phyloP scores from a whole-genome alignment of 1,140 invertebrate genomes.

The Pseudomyrmex gracilis region DNA sequence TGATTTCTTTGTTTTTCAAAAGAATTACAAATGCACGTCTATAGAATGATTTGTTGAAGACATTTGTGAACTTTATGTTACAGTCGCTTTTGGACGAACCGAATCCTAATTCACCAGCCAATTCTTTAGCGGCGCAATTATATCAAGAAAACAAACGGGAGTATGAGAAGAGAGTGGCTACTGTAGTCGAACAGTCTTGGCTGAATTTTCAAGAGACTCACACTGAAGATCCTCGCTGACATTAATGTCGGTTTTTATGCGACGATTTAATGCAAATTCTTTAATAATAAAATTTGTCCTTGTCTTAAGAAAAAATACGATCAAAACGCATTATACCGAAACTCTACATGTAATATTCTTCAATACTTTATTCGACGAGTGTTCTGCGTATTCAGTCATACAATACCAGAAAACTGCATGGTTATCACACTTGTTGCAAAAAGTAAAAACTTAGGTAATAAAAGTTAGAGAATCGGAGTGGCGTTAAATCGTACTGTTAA shows the following conservation, averaged over 20 bases:
- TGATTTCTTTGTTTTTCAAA: not conserved
- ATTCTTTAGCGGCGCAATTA: slow-evolving; percentile 89
- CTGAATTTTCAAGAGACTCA: slow-evolving; percentile 86
- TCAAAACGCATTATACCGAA: not conserved
- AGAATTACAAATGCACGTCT: not conserved
- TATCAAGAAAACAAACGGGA: slow-evolving; percentile 89
- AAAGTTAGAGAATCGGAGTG: slow-evolving; percentile 49
- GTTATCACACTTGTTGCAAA: slow-evolving; percentile 55
- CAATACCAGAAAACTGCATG: not conserved
- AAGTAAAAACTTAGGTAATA: not conserved
- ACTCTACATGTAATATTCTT: slow-evolving; percentile 28
- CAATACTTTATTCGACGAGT: not conserved
- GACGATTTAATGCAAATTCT: slow-evolving; percentile 19
- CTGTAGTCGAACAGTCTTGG: slow-evolving; percentile 90
- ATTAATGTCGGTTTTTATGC: slow-evolving; percentile 69
- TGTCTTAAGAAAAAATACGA: no score
- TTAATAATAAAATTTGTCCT: slow-evolving; percentile 11
- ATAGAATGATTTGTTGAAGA: slow-evolving; percentile 9
- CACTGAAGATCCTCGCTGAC: slow-evolving; percentile 83
- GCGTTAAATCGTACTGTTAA: slow-evolving; percentile 52
- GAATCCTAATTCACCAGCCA: slow-evolving; percentile 90
- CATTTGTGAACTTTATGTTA: slow-evolving; percentile 78
- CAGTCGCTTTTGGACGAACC: slow-evolving; percentile 89
- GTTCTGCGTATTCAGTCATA: slow-evolving; percentile 22
- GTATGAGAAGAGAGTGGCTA: slow-evolving; percentile 90